Evolutionary conservation across 30 jellyfish, hydroid and myxozoan genomes (phyloP), one percentile per base, ranked within the genome.

Genomic region (Chrysaora quinquecirrha): DNA sequence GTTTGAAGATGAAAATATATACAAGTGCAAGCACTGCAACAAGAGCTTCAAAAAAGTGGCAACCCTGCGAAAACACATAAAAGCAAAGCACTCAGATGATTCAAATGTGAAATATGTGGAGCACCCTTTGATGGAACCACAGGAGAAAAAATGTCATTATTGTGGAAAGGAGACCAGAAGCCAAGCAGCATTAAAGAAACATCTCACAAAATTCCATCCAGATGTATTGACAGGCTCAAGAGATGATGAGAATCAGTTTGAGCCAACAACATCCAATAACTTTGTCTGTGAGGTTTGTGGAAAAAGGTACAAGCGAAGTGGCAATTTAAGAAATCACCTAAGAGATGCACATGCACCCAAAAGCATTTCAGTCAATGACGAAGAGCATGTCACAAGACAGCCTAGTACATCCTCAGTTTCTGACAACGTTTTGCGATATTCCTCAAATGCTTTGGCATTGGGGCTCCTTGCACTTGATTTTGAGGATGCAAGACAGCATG

Each of bases 271-370:
- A 64, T 64, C 49, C 76, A 64, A 64, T 64, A 24, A 29, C 76
- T 64, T 64, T 23, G 52, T 64, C 52, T 64, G 76, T 24, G 52
- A 64, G 49, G 76, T 29, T 64, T 64, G 72, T 60, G 72, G 72
- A 22, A 24, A 64, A 64, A 64, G 76, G 20, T 64, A 64, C 76
- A 64, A 64, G 76, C 76, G 76, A 64, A 64, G 50, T 22, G 76
- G 76, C 49, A 64, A 64, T 64, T 64, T 64, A 64, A 64, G 76
- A 64, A 64, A 64, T 10, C 76, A 64, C 76, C 24, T 64, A 64
- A 64, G 76, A 64, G 76, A 64, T 64, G 76, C 52, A 64, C 76
- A 64, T 64, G 76, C 52, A 64, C 76, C 76, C 76, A 64, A 64
- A 64, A 27, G 52, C 52, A 25, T 64, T 64, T 64, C 76, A 64